Conservation (phyloP, 1,140 invertebrate genomes). For the Medauroidea extradentata region DNA sequence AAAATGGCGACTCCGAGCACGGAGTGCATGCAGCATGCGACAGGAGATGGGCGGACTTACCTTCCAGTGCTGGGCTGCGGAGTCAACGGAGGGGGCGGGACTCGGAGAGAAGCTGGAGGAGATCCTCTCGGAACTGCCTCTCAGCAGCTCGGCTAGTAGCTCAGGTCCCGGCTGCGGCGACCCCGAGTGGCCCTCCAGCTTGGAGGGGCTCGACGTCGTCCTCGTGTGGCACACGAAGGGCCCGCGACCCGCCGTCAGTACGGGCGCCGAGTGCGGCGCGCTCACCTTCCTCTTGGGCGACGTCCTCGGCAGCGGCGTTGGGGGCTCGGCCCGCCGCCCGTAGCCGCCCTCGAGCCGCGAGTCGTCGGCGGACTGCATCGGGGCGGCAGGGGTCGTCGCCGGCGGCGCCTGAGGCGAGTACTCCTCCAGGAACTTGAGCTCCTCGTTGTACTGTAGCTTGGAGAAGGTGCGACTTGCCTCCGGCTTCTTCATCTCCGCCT, state of each 20-base stretch:
- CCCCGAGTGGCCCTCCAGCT: slow-evolving; percentile 52
- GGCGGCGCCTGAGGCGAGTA: slow-evolving; percentile 25
- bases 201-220: slow-evolving; percentile 73
- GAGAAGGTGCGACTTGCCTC: slow-evolving; percentile 42
- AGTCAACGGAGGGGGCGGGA: background rate
- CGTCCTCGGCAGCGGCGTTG: slow-evolving; percentile 18
- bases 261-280: slow-evolving; percentile 37
- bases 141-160: slow-evolving; percentile 64
- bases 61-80: slow-evolving; percentile 35
- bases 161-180: slow-evolving; percentile 46
- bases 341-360: slow-evolving; percentile 28
- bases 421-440: slow-evolving; percentile 51
- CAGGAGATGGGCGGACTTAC: slow-evolving; percentile 29
- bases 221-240: slow-evolving; percentile 59
- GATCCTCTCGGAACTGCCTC: slow-evolving; percentile 66
- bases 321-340: slow-evolving; percentile 11
- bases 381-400: slow-evolving; percentile 28
- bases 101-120: too few relatives aligned
- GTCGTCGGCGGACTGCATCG: slow-evolving; percentile 46
- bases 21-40: too few relatives aligned
- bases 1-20: too few relatives aligned
- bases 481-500: slow-evolving; percentile 72
- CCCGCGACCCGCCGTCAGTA: slow-evolving; percentile 28
- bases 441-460: slow-evolving; percentile 49
- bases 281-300: slow-evolving; percentile 49